These are phyloP conservation scores for Rhinella marina DNA, from an alignment of 2,797 vertebrate genomes.

Conservation along the genomic window DNA sequence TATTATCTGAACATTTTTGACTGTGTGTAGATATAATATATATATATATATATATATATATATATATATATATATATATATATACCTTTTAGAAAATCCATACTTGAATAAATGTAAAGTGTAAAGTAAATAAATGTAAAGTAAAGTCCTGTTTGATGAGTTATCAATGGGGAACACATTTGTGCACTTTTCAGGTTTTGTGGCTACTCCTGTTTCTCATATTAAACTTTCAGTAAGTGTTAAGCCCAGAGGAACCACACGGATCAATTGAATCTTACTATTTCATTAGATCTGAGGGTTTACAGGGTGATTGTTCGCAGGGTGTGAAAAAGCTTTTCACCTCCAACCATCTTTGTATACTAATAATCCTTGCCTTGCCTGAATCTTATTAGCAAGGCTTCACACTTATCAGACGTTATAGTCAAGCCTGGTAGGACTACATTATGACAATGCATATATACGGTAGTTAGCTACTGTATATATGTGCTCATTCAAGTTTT, in stretches of 20 bases:
- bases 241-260: conserved; percentile 22
- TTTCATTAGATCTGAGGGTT: conserved; percentile 48
- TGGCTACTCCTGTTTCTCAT: conserved; percentile 21
- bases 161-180: not conserved
- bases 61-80: not conserved
- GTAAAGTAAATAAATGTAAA: too few species aligned
- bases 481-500: too few species aligned
- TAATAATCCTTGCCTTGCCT: conserved; percentile 39
- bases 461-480: too few species aligned
- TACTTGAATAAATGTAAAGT: not conserved
- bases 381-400: not conserved
- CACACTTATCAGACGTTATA: not conserved
- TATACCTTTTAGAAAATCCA: not conserved
- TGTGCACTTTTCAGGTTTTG: not conserved
- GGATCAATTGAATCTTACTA: conserved; percentile 45
- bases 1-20: not conserved
- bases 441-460: not conserved
- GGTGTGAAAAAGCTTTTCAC: conserved; percentile 49
- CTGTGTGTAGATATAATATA: not conserved
- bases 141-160: not conserved
- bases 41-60: too few species aligned
- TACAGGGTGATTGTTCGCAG: conserved; percentile 38
- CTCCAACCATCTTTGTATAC: conserved; percentile 7
- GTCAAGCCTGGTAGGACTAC: not conserved
- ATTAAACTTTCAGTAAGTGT: conserved; percentile 10